phyloP scores from a whole-genome alignment of 2,888 invertebrate species.

The Tipula vernalis region DNA sequence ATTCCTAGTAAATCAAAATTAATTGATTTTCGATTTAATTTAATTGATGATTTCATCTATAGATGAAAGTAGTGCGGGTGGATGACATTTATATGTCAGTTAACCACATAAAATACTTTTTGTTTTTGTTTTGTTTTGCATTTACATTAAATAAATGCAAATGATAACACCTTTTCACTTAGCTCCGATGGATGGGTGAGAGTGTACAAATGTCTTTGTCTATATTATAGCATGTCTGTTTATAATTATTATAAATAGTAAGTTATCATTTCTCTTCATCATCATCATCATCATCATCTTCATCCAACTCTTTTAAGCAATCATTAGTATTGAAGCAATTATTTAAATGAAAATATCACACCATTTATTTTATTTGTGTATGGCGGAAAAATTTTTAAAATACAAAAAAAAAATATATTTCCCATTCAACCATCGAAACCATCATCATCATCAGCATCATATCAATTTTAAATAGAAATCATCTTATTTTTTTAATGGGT shows the following conservation, averaged over 20 bases:
- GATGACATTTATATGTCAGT: not conserved
- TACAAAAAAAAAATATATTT: not conserved
- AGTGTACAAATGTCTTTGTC: not conserved
- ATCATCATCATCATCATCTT: not conserved
- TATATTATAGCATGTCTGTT: not conserved
- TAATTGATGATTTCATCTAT: not conserved
- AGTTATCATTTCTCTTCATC: not conserved
- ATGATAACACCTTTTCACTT: not conserved
- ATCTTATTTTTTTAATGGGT: constrained; percentile 4
- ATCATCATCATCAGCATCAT: not conserved
- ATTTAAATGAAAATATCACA: constrained; percentile 10
- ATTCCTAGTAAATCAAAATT: not conserved
- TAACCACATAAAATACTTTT: not conserved
- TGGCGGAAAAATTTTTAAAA: not conserved
- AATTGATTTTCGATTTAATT: not conserved
- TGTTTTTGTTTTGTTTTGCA: no score
- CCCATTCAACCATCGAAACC: not conserved
- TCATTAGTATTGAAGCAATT: constrained; percentile 10
- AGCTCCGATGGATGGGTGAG: not conserved
- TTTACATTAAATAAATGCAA: not conserved
- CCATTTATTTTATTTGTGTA: constrained; percentile 7
- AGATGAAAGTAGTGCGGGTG: not conserved
- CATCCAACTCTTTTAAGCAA: not conserved
- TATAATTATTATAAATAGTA: not conserved
- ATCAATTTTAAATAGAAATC: not conserved